Base-by-base conservation (phyloP, 2,113 vertebrate species). In the Microtus oregoni region DNA sequence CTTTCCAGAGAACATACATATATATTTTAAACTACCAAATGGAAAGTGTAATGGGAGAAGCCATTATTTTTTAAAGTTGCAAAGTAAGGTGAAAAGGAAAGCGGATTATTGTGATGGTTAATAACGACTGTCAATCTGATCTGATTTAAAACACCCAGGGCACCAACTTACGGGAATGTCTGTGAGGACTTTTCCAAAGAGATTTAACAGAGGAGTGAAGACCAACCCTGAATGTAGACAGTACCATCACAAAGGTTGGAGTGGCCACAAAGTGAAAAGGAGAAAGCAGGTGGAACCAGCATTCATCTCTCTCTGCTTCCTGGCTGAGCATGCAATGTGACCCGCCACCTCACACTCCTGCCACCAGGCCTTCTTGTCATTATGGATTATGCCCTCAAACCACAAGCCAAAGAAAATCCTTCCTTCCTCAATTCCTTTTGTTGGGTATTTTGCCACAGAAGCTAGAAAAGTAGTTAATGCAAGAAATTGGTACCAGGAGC, bases 1-100 rank as follows among this genome's bases (percentile, higher is more conserved):
- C 94, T 95, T 96, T 89, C 86, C 94, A 95, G 89, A 97, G 95
- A 92, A 90, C 78, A 94, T 93, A 90, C 83, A 93, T 88, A 95
- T 92, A 91, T 97, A 41, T 85, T 30, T 92, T 75, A 92, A 92
- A 92, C 75, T 76, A 96, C 93, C 89, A 96, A 82, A 94, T 92
- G 72, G 26, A 86, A 92, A 96, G 73, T 28, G 86, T 90, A 92
- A 92, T 83, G 67, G 81, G 13, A 20, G 22, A 41, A 32, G 52
- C 44, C 17, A 79, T 35, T 86, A 35, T 73, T 82, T 81, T 89
- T 91, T 79, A 52, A 73, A 97, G 70, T 55, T 82, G 76, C 22
- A 77, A 85, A 90, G 73, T 58, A 73, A 89, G 35, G 41, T 94
- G 0, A 50, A 44, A 86, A 72, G 47, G 35, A 70, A 91, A 58